Conservation (phyloP, 2,113 vertebrate genomes). For the Barbus barbus region DNA sequence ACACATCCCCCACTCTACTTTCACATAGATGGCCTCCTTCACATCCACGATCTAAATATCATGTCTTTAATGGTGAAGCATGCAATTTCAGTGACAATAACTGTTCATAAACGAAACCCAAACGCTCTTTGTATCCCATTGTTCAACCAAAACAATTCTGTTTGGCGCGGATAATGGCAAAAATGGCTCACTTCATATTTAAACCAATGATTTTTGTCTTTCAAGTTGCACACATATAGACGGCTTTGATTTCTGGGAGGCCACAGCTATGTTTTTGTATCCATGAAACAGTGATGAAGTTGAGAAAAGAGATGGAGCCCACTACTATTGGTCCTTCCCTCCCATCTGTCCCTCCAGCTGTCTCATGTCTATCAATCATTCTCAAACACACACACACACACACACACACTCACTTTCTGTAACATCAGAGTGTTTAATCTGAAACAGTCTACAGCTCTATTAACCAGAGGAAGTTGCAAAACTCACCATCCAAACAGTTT, state of each 20-base stretch:
- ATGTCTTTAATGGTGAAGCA: neutral
- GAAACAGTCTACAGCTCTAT: neutral
- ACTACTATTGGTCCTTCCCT: slow-evolving; percentile 7
- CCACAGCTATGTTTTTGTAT: neutral
- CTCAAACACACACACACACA: neutral
- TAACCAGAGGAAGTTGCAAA: neutral
- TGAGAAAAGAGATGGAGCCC: neutral
- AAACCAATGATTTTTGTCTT: neutral
- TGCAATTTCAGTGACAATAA: neutral
- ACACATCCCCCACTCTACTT: neutral
- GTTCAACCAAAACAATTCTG: neutral
- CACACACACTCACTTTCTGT: slow-evolving; percentile 16
- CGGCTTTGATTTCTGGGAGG: neutral
- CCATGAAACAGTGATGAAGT: neutral
- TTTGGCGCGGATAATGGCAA: neutral
- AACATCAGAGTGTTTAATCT: slow-evolving; percentile 9
- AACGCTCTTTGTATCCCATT: neutral
- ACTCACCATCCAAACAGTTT: neutral
- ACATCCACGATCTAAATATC: neutral
- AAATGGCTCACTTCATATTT: neutral
- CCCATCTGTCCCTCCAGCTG: slow-evolving; percentile 66
- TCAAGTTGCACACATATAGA: neutral
- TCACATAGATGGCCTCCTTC: neutral
- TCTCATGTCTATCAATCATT: slow-evolving; percentile 54
- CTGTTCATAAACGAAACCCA: neutral